These are phyloP conservation scores for Lycia hirtaria DNA, from an alignment of 2,888 invertebrate species.

Conservation along the genomic window DNA sequence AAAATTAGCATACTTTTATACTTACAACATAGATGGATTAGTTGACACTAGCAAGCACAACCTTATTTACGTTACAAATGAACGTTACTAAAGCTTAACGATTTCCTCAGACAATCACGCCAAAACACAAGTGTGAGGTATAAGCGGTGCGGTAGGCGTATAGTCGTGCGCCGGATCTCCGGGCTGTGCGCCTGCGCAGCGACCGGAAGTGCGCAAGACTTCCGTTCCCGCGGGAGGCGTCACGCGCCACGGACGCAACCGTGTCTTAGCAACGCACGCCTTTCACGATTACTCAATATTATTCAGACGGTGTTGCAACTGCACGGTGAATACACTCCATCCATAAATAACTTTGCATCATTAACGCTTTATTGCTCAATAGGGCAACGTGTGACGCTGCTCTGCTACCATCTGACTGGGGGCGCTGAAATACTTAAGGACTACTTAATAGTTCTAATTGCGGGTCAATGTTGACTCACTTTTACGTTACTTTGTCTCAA, in stretches of 20 bases:
- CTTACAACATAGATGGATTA: too few relatives aligned
- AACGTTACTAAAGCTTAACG: slow-evolving; percentile 20
- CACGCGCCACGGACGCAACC: slow-evolving; percentile 66
- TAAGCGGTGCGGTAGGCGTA: slow-evolving; percentile 36
- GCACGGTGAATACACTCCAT: slow-evolving; percentile 35
- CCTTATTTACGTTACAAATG: slow-evolving; percentile 13
- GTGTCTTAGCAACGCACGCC: slow-evolving; percentile 61
- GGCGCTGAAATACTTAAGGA: slow-evolving; percentile 15
- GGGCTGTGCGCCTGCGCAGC: slow-evolving; percentile 64
- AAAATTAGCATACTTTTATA: too few relatives aligned
- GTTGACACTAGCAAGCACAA: background rate
- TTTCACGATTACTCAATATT: slow-evolving; percentile 57
- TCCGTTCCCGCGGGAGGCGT: slow-evolving; percentile 81
- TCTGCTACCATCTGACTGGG: slow-evolving; percentile 21
- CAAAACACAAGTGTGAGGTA: slow-evolving; percentile 28
- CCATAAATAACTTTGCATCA: slow-evolving; percentile 35
- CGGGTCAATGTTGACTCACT: too few relatives aligned
- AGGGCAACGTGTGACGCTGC: slow-evolving; percentile 35
- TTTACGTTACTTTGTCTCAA: too few relatives aligned
- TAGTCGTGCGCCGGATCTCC: slow-evolving; percentile 75
- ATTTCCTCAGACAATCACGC: slow-evolving; percentile 29
- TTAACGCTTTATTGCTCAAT: slow-evolving; percentile 31
- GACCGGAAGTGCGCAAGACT: slow-evolving; percentile 78
- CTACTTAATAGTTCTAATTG: too few relatives aligned
- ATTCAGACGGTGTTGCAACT: slow-evolving; percentile 38